Evolutionary conservation across 2,888 invertebrate genomes (phyloP).

Genomic region (Drosophila phalerata): DNA sequence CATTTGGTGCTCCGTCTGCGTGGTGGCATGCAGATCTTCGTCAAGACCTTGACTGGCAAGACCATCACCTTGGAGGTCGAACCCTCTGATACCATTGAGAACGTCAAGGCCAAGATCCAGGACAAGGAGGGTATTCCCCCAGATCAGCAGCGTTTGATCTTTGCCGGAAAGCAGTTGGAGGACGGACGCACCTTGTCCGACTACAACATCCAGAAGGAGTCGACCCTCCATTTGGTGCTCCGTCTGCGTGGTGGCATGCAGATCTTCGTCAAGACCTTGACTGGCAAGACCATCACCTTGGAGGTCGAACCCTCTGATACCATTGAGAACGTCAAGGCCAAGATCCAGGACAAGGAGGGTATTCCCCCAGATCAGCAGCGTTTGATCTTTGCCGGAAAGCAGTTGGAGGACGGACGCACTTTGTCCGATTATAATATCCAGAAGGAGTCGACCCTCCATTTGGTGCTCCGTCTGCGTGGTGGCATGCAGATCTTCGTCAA

Average conservation of each 20-base stretch:
- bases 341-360: slow-evolving; percentile 60
- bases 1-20: slow-evolving; percentile 79
- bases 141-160: slow-evolving; percentile 61
- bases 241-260: slow-evolving; percentile 53
- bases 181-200: slow-evolving; percentile 57
- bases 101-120: slow-evolving; percentile 53
- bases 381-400: slow-evolving; percentile 76
- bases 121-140: slow-evolving; percentile 53
- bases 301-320: slow-evolving; percentile 50
- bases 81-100: slow-evolving; percentile 50
- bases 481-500: slow-evolving; percentile 79
- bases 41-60: slow-evolving; percentile 53
- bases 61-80: slow-evolving; percentile 54
- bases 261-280: slow-evolving; percentile 53
- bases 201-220: slow-evolving; percentile 57
- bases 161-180: slow-evolving; percentile 75
- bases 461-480: slow-evolving; percentile 75
- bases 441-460: slow-evolving; percentile 61
- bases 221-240: slow-evolving; percentile 33
- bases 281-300: slow-evolving; percentile 54
- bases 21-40: slow-evolving; percentile 67
- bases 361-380: slow-evolving; percentile 79
- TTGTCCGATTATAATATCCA: slow-evolving; percentile 61
- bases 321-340: slow-evolving; percentile 54
- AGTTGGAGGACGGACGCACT: slow-evolving; percentile 72